Evolutionary conservation across 2,113 vertebrate species (phyloP), one percentile per base, ranked within the genome.

Genomic region (Meles meles): DNA sequence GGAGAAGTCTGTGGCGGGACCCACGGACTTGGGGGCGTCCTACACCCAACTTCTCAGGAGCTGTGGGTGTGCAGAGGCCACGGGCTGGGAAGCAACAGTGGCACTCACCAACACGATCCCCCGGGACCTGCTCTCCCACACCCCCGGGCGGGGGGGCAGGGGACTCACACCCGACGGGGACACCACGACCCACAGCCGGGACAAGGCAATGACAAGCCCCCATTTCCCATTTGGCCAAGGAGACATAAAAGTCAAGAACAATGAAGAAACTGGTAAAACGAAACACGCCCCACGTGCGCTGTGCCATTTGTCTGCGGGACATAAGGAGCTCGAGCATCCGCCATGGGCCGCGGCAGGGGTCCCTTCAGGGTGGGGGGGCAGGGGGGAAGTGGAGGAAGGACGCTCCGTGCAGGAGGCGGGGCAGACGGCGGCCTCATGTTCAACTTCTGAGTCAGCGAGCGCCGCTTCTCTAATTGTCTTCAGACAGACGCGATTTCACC

Each of bases 331-430:
- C 4, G 15, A 27, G 69, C 25, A 63, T 1, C 18, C 10, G 1
- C 10, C 3, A 49, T 2, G 6, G 13, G 2, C 7, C 3, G 67
- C 5, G 6, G 1, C 90, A 0, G 7, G 0, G 7, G 39, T 4
- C 91, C 69, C 31, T 13, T 5, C 27, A 10, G 1, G 15, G 61
- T n/a, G n/a, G n/a, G n/a, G n/a, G n/a, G n/a, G n/a, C n/a, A n/a
- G 1, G 15, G 61, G 61, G 71, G 61, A 10, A 17, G 39, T 31
- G 3, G 37, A 20, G 21, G 13, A 6, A 4, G n/a, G 8, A 5
- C 25, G 23, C 37, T 37, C 10, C 1, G 37, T 13, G 37, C 71
- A 6, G 37, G 37, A 20, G 11, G 10, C 69, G 7, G 13, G 39
- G 6, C 6, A 25, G 71, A 9, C 17, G 4, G 57, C 80, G 8